Conservation (phyloP, 1,140 invertebrate genomes). For the Lerema accius region DNA sequence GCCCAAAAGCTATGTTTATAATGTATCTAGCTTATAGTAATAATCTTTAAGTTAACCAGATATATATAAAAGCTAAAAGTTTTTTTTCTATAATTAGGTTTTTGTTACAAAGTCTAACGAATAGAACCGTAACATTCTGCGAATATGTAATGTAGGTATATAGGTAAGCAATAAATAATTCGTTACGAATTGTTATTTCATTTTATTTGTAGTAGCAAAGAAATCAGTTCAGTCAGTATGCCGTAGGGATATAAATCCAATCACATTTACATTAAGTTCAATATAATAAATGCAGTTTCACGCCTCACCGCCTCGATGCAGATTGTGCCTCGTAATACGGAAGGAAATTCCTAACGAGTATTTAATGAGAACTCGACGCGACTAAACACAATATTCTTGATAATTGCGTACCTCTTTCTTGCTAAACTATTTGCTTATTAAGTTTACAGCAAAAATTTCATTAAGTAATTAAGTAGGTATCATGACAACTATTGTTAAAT, state of each 20-base stretch:
- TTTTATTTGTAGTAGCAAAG: background rate
- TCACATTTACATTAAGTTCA: conserved; percentile 29
- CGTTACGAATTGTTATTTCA: background rate
- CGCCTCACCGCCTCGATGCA: conserved; percentile 21
- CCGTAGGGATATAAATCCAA: conserved; percentile 23
- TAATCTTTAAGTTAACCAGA: no score
- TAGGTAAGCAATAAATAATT: no score
- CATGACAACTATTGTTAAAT: no score
- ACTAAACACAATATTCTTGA: conserved; percentile 63
- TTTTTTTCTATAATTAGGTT: no score
- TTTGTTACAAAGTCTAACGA: no score
- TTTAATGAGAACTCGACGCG: conserved; percentile 63
- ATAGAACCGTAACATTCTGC: no score
- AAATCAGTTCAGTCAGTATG: background rate
- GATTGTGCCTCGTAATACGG: conserved; percentile 42
- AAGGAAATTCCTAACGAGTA: conserved; percentile 61
- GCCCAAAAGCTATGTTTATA: no score
- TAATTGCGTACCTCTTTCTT: conserved; percentile 49
- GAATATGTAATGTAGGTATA: no score
- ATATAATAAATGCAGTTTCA: conserved; percentile 28
- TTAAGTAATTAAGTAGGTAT: no score
- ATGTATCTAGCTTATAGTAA: no score
- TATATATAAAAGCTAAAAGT: no score
- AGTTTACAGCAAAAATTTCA: no score
- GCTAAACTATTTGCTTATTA: background rate